Percentiles rank a stretch among this genome's conserved stretches.
phyloP scores from a whole-genome alignment of 2,113 vertebrate genomes.

The Ciconia stormi region DNA sequence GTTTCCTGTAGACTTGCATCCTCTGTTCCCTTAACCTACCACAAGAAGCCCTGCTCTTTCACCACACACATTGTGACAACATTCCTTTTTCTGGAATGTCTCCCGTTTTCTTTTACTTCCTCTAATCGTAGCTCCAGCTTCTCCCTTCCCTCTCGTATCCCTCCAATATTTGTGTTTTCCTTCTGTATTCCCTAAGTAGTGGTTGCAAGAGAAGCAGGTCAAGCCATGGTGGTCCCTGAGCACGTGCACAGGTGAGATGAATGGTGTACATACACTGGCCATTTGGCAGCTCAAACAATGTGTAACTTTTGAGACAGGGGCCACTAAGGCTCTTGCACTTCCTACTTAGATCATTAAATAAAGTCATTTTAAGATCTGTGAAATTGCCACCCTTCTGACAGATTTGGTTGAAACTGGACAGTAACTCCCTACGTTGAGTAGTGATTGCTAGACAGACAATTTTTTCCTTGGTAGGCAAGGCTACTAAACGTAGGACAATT shows the following conservation, averaged over 20 bases:
- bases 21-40: background rate
- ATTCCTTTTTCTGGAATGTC: background rate
- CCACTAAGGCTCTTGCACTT: background rate
- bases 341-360: background rate
- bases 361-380: background rate
- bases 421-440: background rate
- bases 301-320: background rate
- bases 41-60: background rate
- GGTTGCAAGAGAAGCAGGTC: background rate
- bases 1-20: background rate
- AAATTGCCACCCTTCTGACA: background rate
- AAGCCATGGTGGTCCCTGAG: background rate
- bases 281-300: background rate
- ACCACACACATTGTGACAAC: accelerated
- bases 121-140: background rate
- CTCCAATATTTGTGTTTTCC: background rate
- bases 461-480: background rate
- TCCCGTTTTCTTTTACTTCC: background rate
- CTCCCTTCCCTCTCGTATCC: background rate
- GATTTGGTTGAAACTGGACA: background rate
- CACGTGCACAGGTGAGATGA: background rate
- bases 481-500: background rate
- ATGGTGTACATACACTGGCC: background rate
- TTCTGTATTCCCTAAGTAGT: background rate
- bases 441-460: background rate